Evolutionary conservation across 2,888 invertebrate species (phyloP), one percentile per base, ranked within the genome.

Genomic region (Teleogryllus oceanicus): DNA sequence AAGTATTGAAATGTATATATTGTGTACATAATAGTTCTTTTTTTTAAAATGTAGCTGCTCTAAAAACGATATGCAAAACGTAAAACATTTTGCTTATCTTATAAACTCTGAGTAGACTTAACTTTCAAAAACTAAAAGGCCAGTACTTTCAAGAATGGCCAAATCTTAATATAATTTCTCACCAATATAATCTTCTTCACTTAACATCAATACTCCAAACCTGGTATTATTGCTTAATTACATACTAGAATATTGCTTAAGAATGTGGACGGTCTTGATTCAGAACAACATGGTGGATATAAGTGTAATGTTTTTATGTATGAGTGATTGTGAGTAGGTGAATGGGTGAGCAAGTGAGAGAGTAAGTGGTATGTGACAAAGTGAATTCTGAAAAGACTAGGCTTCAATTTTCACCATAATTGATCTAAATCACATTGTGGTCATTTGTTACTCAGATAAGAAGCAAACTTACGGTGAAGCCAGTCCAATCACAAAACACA

Each of bases 241-340:
- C 50, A 77, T 77, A 78, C 78, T 75, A 75, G 74, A 75, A 62
- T 80, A 80, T 80, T 80, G 78, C 80, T 78, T 80, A 62, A 78
- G 78, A 80, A 80, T 78, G 75, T 80, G 80, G 80, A 80, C 80
- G 80, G 80, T 80, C 78, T 78, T 80, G 76, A 49, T 80, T 76
- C 51, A 50, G 74, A 75, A 62, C n/a, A n/a, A 37, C 49, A 50
- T 50, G n/a, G 16, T 49, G 8, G 49, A 24, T 77, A 12, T 24
- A 77, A 49, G 37, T 62, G 13, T 62, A 13, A 62, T 62, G 62
- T 62, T 62, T n/a, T 62, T 18, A 62, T 62, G 13, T 62, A 62
- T n/a, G n/a, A 62, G n/a, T 18, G 62, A 62, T n/a, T 62, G 62
- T 18, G 62, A 62, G 62, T 62, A n/a, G 62, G n/a, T 62, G 62